Conservation (phyloP, 2,113 vertebrate genomes). For the Columbina picui region DNA sequence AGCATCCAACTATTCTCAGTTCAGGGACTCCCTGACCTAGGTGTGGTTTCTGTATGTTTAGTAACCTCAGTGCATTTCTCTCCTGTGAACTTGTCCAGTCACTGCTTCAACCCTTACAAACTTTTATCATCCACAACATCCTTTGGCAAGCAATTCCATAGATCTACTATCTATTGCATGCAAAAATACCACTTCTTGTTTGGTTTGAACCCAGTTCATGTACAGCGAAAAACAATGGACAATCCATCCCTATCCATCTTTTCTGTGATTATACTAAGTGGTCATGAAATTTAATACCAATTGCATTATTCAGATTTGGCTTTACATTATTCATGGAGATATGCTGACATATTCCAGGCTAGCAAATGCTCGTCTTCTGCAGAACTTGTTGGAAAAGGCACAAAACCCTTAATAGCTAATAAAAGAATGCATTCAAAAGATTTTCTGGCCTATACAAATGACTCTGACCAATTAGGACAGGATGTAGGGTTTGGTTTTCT, state of each 20-base stretch:
- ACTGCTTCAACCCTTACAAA: not conserved
- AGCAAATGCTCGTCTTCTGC: not conserved
- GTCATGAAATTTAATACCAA: not conserved
- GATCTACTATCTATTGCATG: not conserved
- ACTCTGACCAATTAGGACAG: not conserved
- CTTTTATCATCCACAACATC: not conserved
- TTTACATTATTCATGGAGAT: not conserved
- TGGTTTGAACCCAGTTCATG: not conserved
- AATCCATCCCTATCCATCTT: not conserved
- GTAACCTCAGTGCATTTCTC: not conserved
- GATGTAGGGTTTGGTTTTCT: not conserved
- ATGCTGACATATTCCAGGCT: not conserved
- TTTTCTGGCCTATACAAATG: not conserved
- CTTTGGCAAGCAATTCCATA: not conserved
- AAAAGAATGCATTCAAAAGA: not conserved
- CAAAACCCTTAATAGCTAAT: not conserved
- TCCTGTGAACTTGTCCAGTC: not conserved
- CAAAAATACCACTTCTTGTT: not conserved
- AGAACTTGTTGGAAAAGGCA: slow-evolving; percentile 1
- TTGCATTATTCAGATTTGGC: not conserved
- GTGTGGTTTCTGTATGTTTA: not conserved
- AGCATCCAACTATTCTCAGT: not conserved
- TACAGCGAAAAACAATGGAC: not conserved
- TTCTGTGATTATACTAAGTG: not conserved
- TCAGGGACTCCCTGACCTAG: not conserved